Conservation (phyloP, 23 tunicate species). For the Diplosoma virens region DNA sequence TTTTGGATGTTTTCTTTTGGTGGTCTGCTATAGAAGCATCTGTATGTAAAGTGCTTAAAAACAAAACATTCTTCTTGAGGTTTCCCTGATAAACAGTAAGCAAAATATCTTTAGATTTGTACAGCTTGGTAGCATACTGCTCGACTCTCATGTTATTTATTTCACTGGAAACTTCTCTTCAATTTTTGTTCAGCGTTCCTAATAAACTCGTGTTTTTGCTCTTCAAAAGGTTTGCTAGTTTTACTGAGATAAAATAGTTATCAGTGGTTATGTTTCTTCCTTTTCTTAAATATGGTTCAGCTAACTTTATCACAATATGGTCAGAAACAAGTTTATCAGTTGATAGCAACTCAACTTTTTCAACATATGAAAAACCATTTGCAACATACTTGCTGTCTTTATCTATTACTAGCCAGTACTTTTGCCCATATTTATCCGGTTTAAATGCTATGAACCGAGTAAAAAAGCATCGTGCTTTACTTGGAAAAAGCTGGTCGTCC, state of each 20-base stretch:
- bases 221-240: not conserved
- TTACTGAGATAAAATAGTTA: not conserved
- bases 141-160: not conserved
- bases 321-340: not conserved
- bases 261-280: not conserved
- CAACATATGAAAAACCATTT: not conserved
- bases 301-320: slow-evolving; percentile 5
- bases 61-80: slow-evolving; percentile 2
- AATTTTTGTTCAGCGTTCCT: not conserved
- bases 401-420: not conserved
- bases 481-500: too few relatives aligned
- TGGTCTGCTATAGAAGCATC: not conserved
- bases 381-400: slow-evolving; percentile 8
- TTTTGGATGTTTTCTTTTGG: not conserved
- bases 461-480: too few relatives aligned
- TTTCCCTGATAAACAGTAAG: slow-evolving; percentile 4
- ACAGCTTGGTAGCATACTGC: not conserved
- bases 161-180: slow-evolving; percentile 6
- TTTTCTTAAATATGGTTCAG: not conserved
- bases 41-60: not conserved
- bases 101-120: not conserved
- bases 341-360: not conserved
- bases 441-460: too few relatives aligned
- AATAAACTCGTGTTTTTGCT: not conserved
- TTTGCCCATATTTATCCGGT: too few relatives aligned